A percentile compares a stretch with the other conserved stretches of the same genome.
phyloP scores from a whole-genome alignment of 2,113 vertebrate species.

The Capra hircus region DNA sequence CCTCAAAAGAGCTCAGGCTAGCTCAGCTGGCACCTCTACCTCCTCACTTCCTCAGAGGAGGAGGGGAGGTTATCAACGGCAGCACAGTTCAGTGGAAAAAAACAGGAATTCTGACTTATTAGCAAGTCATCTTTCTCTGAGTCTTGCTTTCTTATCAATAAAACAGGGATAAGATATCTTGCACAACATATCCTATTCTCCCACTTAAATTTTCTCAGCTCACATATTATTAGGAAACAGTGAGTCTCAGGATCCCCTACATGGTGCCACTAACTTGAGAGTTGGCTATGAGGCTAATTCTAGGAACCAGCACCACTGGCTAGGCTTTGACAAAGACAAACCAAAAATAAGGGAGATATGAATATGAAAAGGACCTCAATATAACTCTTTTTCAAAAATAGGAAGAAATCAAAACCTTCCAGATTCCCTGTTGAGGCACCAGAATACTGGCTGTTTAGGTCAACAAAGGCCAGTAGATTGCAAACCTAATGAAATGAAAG shows the following conservation, averaged over 20 bases:
- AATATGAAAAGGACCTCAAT: not conserved
- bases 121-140: not conserved
- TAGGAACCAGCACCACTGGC: not conserved
- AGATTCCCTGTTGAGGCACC: not conserved
- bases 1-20: not conserved
- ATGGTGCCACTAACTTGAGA: not conserved
- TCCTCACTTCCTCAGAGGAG: not conserved
- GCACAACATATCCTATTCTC: not conserved
- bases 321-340: not conserved
- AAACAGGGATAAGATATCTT: not conserved
- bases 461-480: not conserved
- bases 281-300: not conserved
- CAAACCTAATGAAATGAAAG: not conserved
- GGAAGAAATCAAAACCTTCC: not conserved
- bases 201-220: not conserved
- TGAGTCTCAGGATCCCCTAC: not conserved
- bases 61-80: not conserved
- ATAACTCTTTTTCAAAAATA: not conserved
- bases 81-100: not conserved
- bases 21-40: not conserved
- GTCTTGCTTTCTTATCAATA: not conserved
- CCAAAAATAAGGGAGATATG: not conserved
- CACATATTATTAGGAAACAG: not conserved
- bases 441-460: not conserved
- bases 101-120: not conserved